Conservation (phyloP, 2,113 vertebrate species). For the Elephas maximus region DNA sequence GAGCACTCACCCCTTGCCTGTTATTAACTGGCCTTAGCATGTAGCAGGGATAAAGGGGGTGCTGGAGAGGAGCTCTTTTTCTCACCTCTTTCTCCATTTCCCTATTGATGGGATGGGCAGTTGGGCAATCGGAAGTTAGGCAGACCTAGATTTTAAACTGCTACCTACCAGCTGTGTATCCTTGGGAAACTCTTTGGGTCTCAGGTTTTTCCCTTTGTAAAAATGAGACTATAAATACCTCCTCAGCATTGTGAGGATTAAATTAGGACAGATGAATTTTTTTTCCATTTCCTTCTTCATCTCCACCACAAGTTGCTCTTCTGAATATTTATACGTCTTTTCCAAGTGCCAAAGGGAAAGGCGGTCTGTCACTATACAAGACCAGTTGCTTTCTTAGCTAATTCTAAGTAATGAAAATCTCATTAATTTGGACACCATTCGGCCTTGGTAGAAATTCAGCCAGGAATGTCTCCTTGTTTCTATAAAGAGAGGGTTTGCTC, state of each 20-base stretch:
- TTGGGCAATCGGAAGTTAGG: not conserved
- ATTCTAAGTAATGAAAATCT: not conserved
- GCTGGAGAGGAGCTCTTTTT: not conserved
- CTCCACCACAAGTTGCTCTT: not conserved
- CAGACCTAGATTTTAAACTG: not conserved
- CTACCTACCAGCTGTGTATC: constrained; percentile 13
- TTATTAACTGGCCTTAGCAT: not conserved
- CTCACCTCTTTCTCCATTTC: not conserved
- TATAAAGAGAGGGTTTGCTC: not conserved
- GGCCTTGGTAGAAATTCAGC: not conserved
- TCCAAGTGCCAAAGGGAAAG: not conserved
- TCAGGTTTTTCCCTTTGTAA: not conserved
- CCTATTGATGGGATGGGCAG: not conserved
- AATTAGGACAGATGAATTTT: not conserved
- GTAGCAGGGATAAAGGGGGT: fast-evolving
- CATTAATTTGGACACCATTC: not conserved
- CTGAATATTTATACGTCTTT: not conserved
- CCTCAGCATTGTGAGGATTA: not conserved
- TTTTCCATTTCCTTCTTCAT: not conserved
- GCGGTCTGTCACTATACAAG: too few relatives aligned
- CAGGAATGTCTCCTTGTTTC: not conserved
- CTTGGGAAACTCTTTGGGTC: not conserved
- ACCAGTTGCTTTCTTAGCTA: not conserved
- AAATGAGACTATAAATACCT: constrained; percentile 22
- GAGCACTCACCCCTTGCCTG: not conserved